Conservation (phyloP, 2,113 vertebrate species). For the Macaca fascicularis region DNA sequence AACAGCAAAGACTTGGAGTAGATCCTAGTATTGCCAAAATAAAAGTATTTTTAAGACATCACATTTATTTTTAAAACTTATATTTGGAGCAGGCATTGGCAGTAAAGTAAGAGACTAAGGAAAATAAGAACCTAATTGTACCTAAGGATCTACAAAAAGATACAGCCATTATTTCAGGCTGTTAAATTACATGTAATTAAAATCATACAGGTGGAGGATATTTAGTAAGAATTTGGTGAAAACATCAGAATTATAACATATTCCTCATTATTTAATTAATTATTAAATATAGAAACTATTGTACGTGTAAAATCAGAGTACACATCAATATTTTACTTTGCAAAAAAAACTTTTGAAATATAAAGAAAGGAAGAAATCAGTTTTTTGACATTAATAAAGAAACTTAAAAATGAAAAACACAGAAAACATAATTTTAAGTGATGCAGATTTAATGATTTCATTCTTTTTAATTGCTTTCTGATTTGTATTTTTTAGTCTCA, state of each 20-base stretch:
- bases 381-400: neutral
- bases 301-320: neutral
- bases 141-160: neutral
- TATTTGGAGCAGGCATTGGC: neutral
- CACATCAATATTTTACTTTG: neutral
- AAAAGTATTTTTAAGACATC: neutral
- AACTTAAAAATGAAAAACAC: neutral
- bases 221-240: neutral
- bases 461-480: neutral
- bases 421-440: neutral
- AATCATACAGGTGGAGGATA: neutral
- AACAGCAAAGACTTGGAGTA: neutral
- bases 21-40: neutral
- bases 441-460: neutral
- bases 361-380: neutral
- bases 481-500: neutral
- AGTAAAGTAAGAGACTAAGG: neutral
- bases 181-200: neutral
- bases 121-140: neutral
- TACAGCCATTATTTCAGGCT: neutral
- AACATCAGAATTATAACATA: neutral
- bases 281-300: neutral
- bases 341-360: neutral
- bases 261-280: neutral
- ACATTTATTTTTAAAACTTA: neutral